These are phyloP conservation scores for Muricea muricata DNA, from an alignment of 92 coral and sea anemone genomes.

Conservation along the genomic window DNA sequence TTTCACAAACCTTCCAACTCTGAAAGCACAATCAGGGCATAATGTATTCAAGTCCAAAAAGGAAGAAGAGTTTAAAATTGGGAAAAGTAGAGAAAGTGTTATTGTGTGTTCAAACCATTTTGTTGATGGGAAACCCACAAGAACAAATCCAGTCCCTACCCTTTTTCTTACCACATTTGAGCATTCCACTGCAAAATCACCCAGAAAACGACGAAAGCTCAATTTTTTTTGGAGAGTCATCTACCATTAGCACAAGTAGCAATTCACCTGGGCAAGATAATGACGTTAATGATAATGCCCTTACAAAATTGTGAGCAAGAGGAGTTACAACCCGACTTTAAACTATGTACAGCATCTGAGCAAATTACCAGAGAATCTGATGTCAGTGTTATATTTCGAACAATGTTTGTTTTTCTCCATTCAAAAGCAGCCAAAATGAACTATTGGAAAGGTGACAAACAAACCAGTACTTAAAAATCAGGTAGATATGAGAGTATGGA, in stretches of 20 bases:
- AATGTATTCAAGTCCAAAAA: conserved; percentile 39
- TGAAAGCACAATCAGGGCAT: conserved; percentile 20
- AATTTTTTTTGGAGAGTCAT: not conserved
- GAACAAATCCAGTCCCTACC: conserved; percentile 43
- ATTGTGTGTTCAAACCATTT: conserved; percentile 60
- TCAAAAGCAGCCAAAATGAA: conserved; percentile 39
- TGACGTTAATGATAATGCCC: not conserved
- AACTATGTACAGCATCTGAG: not conserved
- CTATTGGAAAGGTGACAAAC: conserved; percentile 51
- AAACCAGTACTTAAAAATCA: too few species aligned
- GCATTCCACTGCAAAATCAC: not conserved
- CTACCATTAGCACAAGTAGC: too few species aligned
- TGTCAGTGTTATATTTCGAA: conserved; percentile 29
- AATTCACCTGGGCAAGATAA: not conserved
- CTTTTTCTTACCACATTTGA: conserved; percentile 46
- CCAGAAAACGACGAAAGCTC: conserved; percentile 38
- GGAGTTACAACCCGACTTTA: too few species aligned
- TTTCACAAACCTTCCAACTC: conserved; percentile 54
- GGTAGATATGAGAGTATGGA: too few species aligned
- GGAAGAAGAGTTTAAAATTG: conserved; percentile 49
- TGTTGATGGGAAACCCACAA: conserved; percentile 54
- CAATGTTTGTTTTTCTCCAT: conserved; percentile 34
- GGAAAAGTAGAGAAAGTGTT: conserved; percentile 28
- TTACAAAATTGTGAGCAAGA: not conserved
- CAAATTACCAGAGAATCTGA: conserved; percentile 51